A percentile compares a stretch with the other conserved stretches of the same genome.
Conservation (phyloP, 2,888 invertebrate genomes). For the Steromphala cineraria region DNA sequence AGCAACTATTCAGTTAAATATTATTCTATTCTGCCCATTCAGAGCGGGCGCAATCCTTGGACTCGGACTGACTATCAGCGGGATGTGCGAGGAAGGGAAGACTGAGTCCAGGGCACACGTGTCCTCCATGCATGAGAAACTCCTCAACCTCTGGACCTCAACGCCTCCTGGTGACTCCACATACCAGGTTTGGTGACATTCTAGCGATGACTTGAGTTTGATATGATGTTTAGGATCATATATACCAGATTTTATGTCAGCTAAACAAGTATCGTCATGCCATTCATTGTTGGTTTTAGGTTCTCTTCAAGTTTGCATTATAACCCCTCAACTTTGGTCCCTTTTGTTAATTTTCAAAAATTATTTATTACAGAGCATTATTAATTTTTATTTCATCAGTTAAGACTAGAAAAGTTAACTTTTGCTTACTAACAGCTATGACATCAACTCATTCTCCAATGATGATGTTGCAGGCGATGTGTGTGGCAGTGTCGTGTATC, state of each 20-base stretch:
- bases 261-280: too few species aligned
- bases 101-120: constrained; percentile 65
- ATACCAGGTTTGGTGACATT: constrained; percentile 30
- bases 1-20: too few species aligned
- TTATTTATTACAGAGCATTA: too few species aligned
- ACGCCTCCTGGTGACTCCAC: constrained; percentile 32
- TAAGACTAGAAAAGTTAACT: too few species aligned
- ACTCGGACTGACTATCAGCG: constrained; percentile 56
- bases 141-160: constrained; percentile 39
- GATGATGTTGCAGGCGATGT: constrained; percentile 41
- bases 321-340: too few species aligned
- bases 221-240: not conserved
- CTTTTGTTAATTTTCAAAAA: too few species aligned
- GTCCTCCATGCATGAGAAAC: constrained; percentile 47
- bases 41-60: constrained; percentile 65
- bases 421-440: too few species aligned
- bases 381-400: too few species aligned
- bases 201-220: not conserved
- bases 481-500: constrained; percentile 48
- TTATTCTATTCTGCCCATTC: not conserved
- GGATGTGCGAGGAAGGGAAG: constrained; percentile 64
- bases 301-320: too few species aligned
- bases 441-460: not conserved
- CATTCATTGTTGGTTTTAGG: too few species aligned
- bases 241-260: too few species aligned